These are phyloP conservation scores for Dicaeum eximium DNA, from an alignment of 2,113 vertebrate species.

Conservation along the genomic window DNA sequence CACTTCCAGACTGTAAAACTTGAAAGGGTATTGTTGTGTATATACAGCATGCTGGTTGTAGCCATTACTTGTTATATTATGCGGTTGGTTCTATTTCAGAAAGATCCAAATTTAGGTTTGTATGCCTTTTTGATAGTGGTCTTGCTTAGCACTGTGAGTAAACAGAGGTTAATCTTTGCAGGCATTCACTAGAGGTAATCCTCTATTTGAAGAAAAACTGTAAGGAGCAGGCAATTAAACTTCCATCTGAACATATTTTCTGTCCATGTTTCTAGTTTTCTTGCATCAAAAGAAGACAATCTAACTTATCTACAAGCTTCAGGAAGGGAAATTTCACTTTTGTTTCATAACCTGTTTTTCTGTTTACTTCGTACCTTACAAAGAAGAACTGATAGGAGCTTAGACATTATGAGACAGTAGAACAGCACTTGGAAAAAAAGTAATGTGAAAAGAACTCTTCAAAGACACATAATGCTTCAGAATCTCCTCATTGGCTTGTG, in stretches of 20 bases:
- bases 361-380: not conserved
- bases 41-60: conserved; percentile 29
- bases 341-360: not conserved
- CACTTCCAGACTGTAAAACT: conserved; percentile 48
- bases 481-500: not conserved
- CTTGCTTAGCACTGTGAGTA: not conserved
- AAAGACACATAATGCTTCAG: not conserved
- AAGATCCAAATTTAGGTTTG: conserved; percentile 48
- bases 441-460: not conserved
- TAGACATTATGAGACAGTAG: not conserved
- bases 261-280: not conserved
- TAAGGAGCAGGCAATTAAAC: not conserved
- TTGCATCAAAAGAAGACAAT: not conserved
- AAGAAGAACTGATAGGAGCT: not conserved
- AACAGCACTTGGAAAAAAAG: not conserved
- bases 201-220: not conserved
- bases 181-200: not conserved
- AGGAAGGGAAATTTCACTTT: not conserved
- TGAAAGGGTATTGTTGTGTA: conserved; percentile 41
- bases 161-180: conserved; percentile 21
- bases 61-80: conserved; percentile 31
- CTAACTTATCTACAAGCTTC: not conserved
- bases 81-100: conserved; percentile 57
- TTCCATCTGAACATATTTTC: not conserved
- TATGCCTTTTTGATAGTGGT: not conserved